Percentiles rank a stretch among this genome's conserved stretches.
These are phyloP conservation scores for Podargus strigoides DNA, from an alignment of 2,797 vertebrate species.

Conservation along the genomic window DNA sequence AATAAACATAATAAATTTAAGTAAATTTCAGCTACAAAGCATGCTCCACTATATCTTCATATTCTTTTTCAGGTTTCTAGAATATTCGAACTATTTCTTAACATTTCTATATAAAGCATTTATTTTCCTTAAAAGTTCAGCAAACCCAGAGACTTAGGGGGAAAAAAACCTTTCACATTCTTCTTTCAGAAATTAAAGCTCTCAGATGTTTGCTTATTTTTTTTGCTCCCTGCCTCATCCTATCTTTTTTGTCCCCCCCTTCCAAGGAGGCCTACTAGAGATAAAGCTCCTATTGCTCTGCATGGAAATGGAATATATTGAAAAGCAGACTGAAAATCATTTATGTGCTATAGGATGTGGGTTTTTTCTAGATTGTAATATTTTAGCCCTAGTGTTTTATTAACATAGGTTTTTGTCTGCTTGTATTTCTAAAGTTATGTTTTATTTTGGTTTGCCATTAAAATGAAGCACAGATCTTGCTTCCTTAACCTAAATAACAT, in stretches of 20 bases:
- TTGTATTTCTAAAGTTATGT: background rate
- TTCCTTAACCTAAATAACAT: background rate
- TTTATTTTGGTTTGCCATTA: background rate
- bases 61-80: background rate
- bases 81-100: background rate
- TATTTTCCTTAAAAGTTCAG: background rate
- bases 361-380: background rate
- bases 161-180: background rate
- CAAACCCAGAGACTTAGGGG: background rate
- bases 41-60: background rate
- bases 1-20: slow-evolving; percentile 18
- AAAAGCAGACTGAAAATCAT: background rate
- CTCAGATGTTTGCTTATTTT: background rate
- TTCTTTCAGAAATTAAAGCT: background rate
- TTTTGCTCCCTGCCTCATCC: too few relatives aligned
- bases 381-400: background rate
- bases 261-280: background rate
- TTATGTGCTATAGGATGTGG: background rate
- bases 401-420: background rate
- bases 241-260: too few relatives aligned
- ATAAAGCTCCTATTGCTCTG: background rate
- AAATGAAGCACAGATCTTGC: background rate
- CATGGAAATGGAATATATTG: background rate
- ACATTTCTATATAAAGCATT: background rate
- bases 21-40: background rate